Evolutionary conservation across 30 jellyfish, hydroid and myxozoan genomes (phyloP), one percentile per base, ranked within the genome.

Genomic region (Mastigias papua): DNA sequence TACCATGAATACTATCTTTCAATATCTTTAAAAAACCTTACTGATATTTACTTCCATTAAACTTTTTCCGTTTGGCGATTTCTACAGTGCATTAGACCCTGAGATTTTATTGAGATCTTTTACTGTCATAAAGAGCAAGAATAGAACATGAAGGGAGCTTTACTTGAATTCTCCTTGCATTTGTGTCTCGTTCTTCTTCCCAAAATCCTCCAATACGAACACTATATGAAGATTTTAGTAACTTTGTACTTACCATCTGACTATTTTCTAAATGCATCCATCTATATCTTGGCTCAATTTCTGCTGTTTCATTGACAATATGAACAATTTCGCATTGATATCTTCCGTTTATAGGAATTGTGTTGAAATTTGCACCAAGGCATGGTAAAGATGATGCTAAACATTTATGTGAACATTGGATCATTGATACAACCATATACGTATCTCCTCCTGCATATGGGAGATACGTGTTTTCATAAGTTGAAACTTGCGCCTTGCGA

Each of bases 321-420:
- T 34, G 69, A 13, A 72, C 34, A 2, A 72, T 13, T 25, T 72
- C 69, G 19, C 83, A 72, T 32, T 72, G 69, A n/a, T 72, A 37
- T 1, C 23, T 19, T 16, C 69, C 83, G 21, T 72, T 21, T n/a
- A 6, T 51, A 1, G 19, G 5, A 3, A 7, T 22, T 35, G 68
- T 15, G 37, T 35, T 35, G 35, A 72, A 72, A 51, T 72, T 72
- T 6, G 83, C 83, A 1, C 83, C 83, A 33, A 19, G 10, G 83
- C 83, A 72, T 35, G 27, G 42, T 11, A 7, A 10, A n/a, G 66
- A n/a, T 0, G 65, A 72, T 0, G 48, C 48, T 21, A 72, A 27
- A 27, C 83, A 72, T 35, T 72, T 72, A 5, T 72, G 83, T 11
- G 83, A 72, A 35, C 83, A 72, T 35, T 72, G 83, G 1, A 34